A percentile compares a stretch with the other conserved stretches of the same genome.
phyloP scores from a whole-genome alignment of 2,888 invertebrate species.

The Philonicus albiceps region DNA sequence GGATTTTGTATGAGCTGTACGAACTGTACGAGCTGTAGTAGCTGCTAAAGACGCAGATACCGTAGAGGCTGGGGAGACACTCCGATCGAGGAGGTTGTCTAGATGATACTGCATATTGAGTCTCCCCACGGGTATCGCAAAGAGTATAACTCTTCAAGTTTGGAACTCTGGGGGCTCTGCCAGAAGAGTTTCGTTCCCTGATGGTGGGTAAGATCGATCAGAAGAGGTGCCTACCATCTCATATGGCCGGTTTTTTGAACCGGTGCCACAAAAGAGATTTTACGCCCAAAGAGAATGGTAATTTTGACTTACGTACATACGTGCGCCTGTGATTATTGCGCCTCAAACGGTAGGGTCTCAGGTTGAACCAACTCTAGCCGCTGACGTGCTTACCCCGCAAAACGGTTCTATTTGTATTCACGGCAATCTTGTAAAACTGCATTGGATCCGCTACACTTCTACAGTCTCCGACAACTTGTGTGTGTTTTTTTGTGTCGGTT shows the following conservation, averaged over 20 bases:
- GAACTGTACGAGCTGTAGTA: no score
- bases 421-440: slow-evolving; percentile 35
- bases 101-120: neutral
- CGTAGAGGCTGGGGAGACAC: neutral
- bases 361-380: slow-evolving; percentile 25
- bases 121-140: no score
- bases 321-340: neutral
- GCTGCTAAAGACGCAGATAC: no score
- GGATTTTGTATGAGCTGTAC: no score
- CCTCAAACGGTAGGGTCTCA: neutral
- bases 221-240: neutral
- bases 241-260: neutral
- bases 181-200: neutral
- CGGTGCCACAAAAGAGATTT: neutral
- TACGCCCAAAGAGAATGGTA: neutral
- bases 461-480: neutral
- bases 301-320: neutral
- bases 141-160: no score
- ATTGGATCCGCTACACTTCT: slow-evolving; percentile 33
- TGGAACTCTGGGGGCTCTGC: no score
- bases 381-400: slow-evolving; percentile 21
- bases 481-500: neutral
- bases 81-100: neutral
- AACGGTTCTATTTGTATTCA: slow-evolving; percentile 40
- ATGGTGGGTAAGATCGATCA: neutral